Evolutionary conservation across 2,888 invertebrate species (phyloP), one percentile per base, ranked within the genome.

Genomic region (Asteroscopus sphinx): DNA sequence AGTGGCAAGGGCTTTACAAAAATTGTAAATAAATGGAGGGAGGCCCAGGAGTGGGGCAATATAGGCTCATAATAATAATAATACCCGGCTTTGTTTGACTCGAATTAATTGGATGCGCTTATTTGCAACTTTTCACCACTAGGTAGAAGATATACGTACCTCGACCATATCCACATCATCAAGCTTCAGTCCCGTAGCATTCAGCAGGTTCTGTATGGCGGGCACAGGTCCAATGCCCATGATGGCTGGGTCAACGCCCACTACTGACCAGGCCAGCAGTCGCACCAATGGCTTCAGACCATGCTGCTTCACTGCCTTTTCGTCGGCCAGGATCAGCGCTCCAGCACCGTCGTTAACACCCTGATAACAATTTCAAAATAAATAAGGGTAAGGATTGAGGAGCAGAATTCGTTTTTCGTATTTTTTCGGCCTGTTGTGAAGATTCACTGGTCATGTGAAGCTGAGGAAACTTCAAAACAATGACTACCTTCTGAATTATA

Each of bases 201-300:
- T 96, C 7, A 99, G 95, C 26, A 99, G 94, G 80, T 96, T 97
- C 77, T 96, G 95, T 49, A 99, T 99, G n/a, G 99, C 98, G 0
- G 98, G 97, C 6, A 97, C 98, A 1, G 99, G 99, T 0, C 99
- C 99, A 81, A 99, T 98, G 51, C 99, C 99, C 99, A 99, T 99
- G 73, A 99, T 97, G 76, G 96, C 96, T 1, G 99, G 99, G 70
- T 99, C 99, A 39, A 98, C 98, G 57, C 99, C 99, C 40, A 98
- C 97, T 68, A 96, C 95, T 11, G 97, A 96, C 93, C 98, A 99
- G 21, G 96, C 98, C 0, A 98, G 96, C 9, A 99, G 93, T 58
- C 98, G 96, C 4, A 98, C 99, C 48, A 99, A 89, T 0, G 99
- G 99, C 70, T 95, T 97, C 21, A 99, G 92, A 64, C 96, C 96